Evolutionary conservation across 2,888 invertebrate species (phyloP), one percentile per base, ranked within the genome.

Genomic region (Trissolcus japonicus): DNA sequence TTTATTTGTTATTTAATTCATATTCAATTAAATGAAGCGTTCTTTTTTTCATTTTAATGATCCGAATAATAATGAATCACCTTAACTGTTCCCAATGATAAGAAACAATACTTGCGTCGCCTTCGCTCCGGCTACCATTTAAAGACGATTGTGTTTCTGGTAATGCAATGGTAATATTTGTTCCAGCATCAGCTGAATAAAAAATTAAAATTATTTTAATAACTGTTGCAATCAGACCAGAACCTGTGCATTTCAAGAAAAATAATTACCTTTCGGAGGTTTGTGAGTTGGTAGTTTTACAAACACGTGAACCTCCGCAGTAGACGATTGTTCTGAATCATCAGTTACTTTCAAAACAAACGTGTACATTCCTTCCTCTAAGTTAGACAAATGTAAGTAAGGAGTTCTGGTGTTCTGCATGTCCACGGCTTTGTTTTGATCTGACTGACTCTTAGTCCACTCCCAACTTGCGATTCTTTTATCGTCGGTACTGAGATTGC

Each of bases 351-450:
- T 96, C 53, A 98, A 90, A 6, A 95, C 94, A 90, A 98, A 98
- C 0, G 96, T 96, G 88, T 98, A 98, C 90, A 97, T 95, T 53
- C 98, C 98, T 86, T 96, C 95, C 84, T 97, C 96, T 55, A 98
- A 91, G 89, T 98, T 96, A 0, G 96, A 96, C 11, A 98, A 90
- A 90, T 95, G 94, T 48, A 98, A 91, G 85, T 95, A 96, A 0
- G 97, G 96, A 0, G 96, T 97, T 83, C 96, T 92, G 0, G 97
- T 97, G 82, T 97, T 96, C 91, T 98, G 96, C 96, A 98, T 98
- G 86, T 98, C 98, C 9, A 96, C 97, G 0, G 97, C 96, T 86
- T 96, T 95, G 80, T 95, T 94, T 80, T 95, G 94, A 85, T 96
- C 96, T 56, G 94, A 94, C 0, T 94, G 93, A 59, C 95, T 94